Base-by-base conservation (phyloP, 2,888 invertebrate genomes). In the Thera britannica region DNA sequence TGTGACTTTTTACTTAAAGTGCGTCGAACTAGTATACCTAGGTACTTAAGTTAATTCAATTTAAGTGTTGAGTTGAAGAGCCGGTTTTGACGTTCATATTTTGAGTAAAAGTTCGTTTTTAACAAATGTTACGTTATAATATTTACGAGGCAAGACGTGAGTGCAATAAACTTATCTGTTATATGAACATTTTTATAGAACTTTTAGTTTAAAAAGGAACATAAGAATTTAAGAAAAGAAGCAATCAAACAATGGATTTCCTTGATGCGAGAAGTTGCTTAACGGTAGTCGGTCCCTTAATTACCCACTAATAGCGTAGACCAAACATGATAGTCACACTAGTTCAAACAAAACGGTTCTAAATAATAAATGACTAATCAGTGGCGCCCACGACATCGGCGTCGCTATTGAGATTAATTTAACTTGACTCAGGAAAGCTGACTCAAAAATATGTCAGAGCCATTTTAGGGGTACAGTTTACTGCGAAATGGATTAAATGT, bases 401-500 rank as follows among this genome's bases (percentile, higher is more conserved):
- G 76, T 78, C 76, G 82, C 79, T 79, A 72, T 73, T 70, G 68
- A 74, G 82, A 85, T 83, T 81, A 84, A 86, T 86, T 84, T 79
- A 80, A 74, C 73, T 83, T 86, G 86, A 87, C 78, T 86, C 85
- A 72, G 78, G 75, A 78, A 85, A 83, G 70, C 73, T 85, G 84
- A 85, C 74, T 85, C 84, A 84, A 78, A 70, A 75, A 65, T 70
- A 72, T 71, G 74, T 72, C 70, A 62, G 44, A 46, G 57, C 55
- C 55, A 52, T 64, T 61, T 52, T 58, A 23, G 36, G 62, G 12
- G 51, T 34, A 58, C 67, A 68, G 58, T 67, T 63, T 68, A 72
- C 36, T 65, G 63, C 38, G 59, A 68, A 62, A 34, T 51, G 54
- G 23, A 62, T 46, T 52, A 52, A n/a, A 55, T n/a, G 57, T 60